phyloP scores from a whole-genome alignment of 1,140 invertebrate genomes.

The Leptonema lineaticorne region DNA sequence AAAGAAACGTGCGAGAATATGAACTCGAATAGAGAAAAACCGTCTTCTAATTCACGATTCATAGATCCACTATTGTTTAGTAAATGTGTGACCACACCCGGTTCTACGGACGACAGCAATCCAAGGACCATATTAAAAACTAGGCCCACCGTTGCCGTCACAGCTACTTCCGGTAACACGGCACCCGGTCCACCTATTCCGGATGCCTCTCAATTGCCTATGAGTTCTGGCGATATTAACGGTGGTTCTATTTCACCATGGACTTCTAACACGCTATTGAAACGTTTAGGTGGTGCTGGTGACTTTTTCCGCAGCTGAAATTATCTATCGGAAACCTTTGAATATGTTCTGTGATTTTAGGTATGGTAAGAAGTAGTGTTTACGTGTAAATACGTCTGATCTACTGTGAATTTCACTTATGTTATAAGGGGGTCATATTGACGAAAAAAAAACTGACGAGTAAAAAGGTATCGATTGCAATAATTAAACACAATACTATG shows the following conservation, averaged over 20 bases:
- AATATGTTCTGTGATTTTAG: conserved; percentile 31
- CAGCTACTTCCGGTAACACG: conserved; percentile 51
- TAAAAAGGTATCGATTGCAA: no score
- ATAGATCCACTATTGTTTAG: conserved; percentile 50
- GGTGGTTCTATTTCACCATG: conserved; percentile 27
- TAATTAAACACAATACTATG: no score
- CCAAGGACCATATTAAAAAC: conserved; percentile 59
- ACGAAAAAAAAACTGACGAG: no score
- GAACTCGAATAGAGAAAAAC: conserved; percentile 56
- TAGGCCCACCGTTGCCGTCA: conserved; percentile 57
- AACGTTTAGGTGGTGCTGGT: conserved; percentile 30
- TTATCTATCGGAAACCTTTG: neutral
- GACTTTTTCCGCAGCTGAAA: conserved; percentile 42
- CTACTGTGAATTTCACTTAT: no score
- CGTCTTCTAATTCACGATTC: conserved; percentile 45
- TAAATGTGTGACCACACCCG: conserved; percentile 40
- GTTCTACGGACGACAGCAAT: conserved; percentile 48
- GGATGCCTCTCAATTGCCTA: conserved; percentile 53
- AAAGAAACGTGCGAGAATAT: conserved; percentile 72
- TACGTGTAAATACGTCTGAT: no score
- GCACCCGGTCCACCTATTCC: conserved; percentile 41
- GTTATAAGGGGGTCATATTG: no score
- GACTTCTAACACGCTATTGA: conserved; percentile 15
- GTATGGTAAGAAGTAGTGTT: conserved; percentile 18
- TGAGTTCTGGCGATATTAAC: conserved; percentile 53